Evolutionary conservation across 1,140 invertebrate genomes (phyloP), one percentile per base, ranked within the genome.

Genomic region (Formica exsecta): DNA sequence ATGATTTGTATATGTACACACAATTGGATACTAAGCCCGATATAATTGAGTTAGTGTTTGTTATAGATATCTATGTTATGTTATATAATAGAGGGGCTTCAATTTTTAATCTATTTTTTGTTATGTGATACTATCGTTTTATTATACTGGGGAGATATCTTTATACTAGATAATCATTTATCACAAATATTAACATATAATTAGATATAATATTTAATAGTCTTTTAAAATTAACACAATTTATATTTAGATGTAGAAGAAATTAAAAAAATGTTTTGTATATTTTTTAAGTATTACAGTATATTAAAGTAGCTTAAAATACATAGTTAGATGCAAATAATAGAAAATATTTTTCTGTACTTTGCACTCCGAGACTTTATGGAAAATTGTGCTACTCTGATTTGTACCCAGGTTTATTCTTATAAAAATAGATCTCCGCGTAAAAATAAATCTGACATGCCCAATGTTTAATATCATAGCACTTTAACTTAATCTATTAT

Each of bases 21-120:
- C 70, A 93, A 85, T 92, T 87, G 92, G 86, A 87, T 86, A 87
- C 92, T 86, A 92, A 91, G 89, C 86, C 91, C 90, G 87, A 86
- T 91, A 65, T 95, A 95, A 95, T 95, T 92, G 88, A 95, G 70
- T 94, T 95, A 95, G 86, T 87, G 87, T 91, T 89, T 86, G 91
- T 88, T 93, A 92, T 91, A 87, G 91, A 91, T 87, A 93, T 94
- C 92, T 93, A 19, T 51, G 8, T 51, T 51, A 16, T 51, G 92
- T 94, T 94, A 93, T 89, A 88, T 91, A 92, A 93, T 88, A 94
- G 89, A 93, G 86, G 86, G 94, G 94, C 92, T 95, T 95, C 93
- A 89, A 92, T 89, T 91, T 87, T 92, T 91, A 93, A 87, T 93
- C 76, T 85, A 83, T 90, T 87, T 61, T 68, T 73, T 85, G 77